A percentile compares a stretch with the other conserved stretches of the same genome.
Conservation (phyloP, 2,888 invertebrate genomes). For the Hipparchia semele region DNA sequence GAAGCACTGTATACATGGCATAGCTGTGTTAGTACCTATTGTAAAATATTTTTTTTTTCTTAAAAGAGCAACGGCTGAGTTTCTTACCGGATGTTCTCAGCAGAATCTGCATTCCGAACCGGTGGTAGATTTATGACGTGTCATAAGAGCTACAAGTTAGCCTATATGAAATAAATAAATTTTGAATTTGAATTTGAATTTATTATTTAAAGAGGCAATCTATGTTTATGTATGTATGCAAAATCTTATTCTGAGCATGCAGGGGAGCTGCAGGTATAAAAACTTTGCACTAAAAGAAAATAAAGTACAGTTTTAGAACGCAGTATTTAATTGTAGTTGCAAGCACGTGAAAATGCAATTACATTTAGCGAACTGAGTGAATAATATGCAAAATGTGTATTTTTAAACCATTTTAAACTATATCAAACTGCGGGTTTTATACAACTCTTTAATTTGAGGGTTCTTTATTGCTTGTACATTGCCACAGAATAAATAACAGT, state of each 20-base stretch:
- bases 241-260: not conserved
- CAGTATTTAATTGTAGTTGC: constrained; percentile 8
- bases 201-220: not conserved
- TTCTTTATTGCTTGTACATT: constrained; percentile 20
- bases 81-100: no score
- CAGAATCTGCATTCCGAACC: no score
- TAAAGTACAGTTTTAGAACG: constrained; percentile 1
- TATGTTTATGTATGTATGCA: not conserved
- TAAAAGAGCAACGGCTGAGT: no score
- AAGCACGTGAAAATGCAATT: constrained; percentile 17
- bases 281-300: not conserved
- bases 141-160: no score
- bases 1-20: no score
- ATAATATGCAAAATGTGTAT: constrained; percentile 18
- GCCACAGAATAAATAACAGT: constrained; percentile 17
- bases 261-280: not conserved
- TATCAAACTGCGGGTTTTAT: constrained; percentile 18
- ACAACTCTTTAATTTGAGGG: constrained; percentile 14
- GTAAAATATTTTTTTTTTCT: no score
- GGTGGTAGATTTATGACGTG: no score
- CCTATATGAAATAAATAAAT: not conserved
- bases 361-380: constrained; percentile 14
- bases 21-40: no score
- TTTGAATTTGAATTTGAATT: not conserved
- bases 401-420: constrained; percentile 12